Conservation (phyloP, 2,113 vertebrate genomes). For the Cathartes aura region DNA sequence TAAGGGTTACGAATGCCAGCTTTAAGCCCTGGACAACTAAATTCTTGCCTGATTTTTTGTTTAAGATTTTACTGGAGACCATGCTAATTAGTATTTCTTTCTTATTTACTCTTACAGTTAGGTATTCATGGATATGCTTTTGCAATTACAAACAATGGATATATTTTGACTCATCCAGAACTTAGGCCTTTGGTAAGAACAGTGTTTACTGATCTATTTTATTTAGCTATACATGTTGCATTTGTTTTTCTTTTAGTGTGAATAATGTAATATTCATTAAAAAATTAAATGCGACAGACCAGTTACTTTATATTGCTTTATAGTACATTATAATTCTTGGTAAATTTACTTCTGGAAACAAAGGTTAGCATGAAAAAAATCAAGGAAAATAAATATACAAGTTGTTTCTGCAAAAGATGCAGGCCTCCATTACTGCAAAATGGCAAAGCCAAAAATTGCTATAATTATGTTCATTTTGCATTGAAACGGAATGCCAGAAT, state of each 20-base stretch:
- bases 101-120: slow-evolving; percentile 80
- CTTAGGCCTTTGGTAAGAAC: slow-evolving; percentile 93
- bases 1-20: slow-evolving; percentile 55
- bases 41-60: slow-evolving; percentile 62
- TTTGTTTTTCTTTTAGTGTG: background rate
- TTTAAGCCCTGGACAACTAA: slow-evolving; percentile 60
- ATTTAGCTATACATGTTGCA: background rate
- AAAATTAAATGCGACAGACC: background rate
- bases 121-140: slow-evolving; percentile 98
- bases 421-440: slow-evolving; percentile 24
- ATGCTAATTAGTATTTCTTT: slow-evolving; percentile 64
- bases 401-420: background rate
- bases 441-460: slow-evolving; percentile 56
- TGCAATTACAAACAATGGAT: slow-evolving; percentile 99
- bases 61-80: slow-evolving; percentile 34
- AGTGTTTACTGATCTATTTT: background rate
- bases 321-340: background rate
- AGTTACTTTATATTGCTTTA: background rate
- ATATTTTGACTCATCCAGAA: slow-evolving; percentile 97
- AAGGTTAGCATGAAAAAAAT: background rate
- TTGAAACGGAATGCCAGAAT: slow-evolving; percentile 39
- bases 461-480: slow-evolving; percentile 56
- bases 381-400: background rate
- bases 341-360: background rate
- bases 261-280: background rate